Conservation (phyloP, 2,797 vertebrate genomes). For the Cirrhinus molitorella region DNA sequence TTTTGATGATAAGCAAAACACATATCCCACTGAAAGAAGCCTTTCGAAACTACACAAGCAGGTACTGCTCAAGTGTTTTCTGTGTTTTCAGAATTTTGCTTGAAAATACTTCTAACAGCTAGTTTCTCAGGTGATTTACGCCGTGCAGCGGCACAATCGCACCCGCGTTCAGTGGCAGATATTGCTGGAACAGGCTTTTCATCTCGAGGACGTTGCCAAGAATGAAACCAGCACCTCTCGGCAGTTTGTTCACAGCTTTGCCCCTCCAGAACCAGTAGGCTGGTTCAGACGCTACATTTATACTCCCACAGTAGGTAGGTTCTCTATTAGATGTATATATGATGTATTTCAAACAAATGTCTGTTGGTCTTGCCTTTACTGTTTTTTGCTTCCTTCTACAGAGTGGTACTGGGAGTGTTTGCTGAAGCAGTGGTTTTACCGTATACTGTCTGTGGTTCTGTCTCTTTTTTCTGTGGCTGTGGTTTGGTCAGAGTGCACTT, state of each 20-base stretch:
- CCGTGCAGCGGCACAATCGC: constrained; percentile 93
- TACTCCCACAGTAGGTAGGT: constrained; percentile 87
- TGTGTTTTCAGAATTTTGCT: background rate
- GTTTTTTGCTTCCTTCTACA: constrained; percentile 64
- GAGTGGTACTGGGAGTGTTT: constrained; percentile 99
- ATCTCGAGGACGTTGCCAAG: constrained; percentile 94
- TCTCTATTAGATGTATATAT: background rate
- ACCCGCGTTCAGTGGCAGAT: constrained; percentile 96
- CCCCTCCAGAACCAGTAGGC: constrained; percentile 80
- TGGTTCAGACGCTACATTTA: constrained; percentile 89
- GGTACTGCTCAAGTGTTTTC: constrained; percentile 72
- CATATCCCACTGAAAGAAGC: constrained; percentile 91
- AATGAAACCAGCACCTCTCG: constrained; percentile 89
- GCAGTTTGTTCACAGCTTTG: constrained; percentile 93
- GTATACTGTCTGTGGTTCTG: constrained; percentile 86
- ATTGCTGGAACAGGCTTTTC: constrained; percentile 93
- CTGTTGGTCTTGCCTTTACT: background rate
- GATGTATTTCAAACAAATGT: background rate
- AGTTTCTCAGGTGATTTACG: constrained; percentile 88
- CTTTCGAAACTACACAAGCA: constrained; percentile 96
- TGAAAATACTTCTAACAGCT: background rate
- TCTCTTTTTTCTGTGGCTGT: constrained; percentile 90
- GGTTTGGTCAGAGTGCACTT: constrained; percentile 98
- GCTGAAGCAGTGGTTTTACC: constrained; percentile 90
- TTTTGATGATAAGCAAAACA: constrained; percentile 94